Evolutionary conservation across 2,888 invertebrate species (phyloP).

Genomic region (Cotesia congregata): DNA sequence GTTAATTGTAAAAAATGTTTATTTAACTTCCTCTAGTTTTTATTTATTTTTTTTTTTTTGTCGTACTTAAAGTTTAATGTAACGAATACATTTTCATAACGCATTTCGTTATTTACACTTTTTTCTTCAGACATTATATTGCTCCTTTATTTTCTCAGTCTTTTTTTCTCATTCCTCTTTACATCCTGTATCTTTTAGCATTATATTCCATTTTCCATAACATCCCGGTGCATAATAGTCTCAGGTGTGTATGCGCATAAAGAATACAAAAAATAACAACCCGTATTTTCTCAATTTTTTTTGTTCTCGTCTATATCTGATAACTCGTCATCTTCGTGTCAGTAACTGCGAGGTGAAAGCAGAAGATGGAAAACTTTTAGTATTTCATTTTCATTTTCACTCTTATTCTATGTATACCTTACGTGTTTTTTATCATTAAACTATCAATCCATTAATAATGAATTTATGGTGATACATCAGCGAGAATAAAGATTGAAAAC

Average conservation of each 20-base stretch:
- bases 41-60: background rate
- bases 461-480: background rate
- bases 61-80: too few relatives aligned
- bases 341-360: background rate
- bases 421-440: background rate
- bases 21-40: background rate
- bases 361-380: background rate
- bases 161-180: background rate
- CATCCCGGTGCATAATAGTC: constrained; percentile 14
- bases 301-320: background rate
- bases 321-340: background rate
- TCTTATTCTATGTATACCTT: too few relatives aligned
- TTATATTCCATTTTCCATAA: constrained; percentile 36
- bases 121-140: background rate
- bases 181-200: constrained; percentile 24
- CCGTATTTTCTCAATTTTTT: background rate
- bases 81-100: background rate
- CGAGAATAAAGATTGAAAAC: constrained; percentile 7
- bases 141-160: background rate
- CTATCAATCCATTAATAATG: background rate
- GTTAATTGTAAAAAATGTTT: background rate
- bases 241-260: background rate
- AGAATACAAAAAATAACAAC: background rate
- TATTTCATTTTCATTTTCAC: background rate
- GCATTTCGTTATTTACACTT: background rate